Evolutionary conservation across 1,140 invertebrate species (phyloP).

Genomic region (Arion vulgaris): DNA sequence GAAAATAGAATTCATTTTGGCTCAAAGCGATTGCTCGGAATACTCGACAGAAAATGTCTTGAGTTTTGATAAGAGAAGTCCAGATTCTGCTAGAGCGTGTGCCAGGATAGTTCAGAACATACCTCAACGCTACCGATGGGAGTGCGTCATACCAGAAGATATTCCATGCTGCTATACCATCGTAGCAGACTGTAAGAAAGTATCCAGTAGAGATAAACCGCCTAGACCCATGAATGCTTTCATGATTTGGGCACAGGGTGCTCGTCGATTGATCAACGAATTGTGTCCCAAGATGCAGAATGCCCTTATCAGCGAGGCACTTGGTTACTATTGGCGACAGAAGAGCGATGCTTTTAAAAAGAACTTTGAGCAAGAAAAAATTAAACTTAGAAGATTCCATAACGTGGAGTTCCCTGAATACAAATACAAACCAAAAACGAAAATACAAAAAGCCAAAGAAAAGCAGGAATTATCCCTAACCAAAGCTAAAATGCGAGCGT

Average conservation of each 20-base stretch:
- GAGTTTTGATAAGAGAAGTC: slow-evolving; percentile 23
- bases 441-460: slow-evolving; percentile 40
- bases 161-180: slow-evolving; percentile 39
- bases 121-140: slow-evolving; percentile 34
- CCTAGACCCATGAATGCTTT: slow-evolving; percentile 39
- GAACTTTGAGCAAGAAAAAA: slow-evolving; percentile 34
- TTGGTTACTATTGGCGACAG: slow-evolving; percentile 30
- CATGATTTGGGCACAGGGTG: slow-evolving; percentile 39
- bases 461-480: slow-evolving; percentile 21
- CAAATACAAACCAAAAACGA: slow-evolving; percentile 39
- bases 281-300: slow-evolving; percentile 39
- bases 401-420: slow-evolving; percentile 35
- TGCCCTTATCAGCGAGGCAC: slow-evolving; percentile 31
- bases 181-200: slow-evolving; percentile 36
- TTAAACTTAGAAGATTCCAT: slow-evolving; percentile 31
- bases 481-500: slow-evolving; percentile 31
- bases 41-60: slow-evolving; percentile 16
- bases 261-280: slow-evolving; percentile 33
- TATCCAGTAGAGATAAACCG: slow-evolving; percentile 25
- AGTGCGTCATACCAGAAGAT: slow-evolving; percentile 26
- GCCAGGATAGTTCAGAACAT: slow-evolving; percentile 39
- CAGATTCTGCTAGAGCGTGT: slow-evolving; percentile 25
- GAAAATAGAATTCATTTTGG: slow-evolving; percentile 25
- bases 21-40: slow-evolving; percentile 28
- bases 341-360: slow-evolving; percentile 28